phyloP scores from a whole-genome alignment of 2,797 vertebrate species.

The Gadopsis bispinosus region DNA sequence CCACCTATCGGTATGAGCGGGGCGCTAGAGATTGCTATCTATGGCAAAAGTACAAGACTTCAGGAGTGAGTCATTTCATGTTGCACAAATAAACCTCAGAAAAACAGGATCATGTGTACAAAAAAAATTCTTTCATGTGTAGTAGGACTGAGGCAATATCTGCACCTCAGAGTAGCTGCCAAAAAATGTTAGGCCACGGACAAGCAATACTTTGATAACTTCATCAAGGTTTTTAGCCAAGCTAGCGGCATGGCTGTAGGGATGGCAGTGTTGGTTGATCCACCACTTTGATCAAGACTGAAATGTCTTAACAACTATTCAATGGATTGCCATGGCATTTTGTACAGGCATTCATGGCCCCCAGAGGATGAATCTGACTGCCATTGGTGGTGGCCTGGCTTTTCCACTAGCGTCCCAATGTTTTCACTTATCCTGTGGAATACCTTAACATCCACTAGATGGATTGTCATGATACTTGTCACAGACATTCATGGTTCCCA shows the following conservation, averaged over 20 bases:
- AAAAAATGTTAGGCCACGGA: not conserved
- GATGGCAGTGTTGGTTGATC: not conserved
- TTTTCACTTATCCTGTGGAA: too few relatives aligned
- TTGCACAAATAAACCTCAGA: constrained; percentile 6
- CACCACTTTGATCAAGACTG: not conserved
- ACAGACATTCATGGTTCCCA: not conserved
- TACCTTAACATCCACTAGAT: too few relatives aligned
- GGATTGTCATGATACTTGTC: not conserved
- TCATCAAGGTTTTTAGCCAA: not conserved
- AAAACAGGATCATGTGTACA: constrained; percentile 1
- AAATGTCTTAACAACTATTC: not conserved
- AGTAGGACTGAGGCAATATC: constrained; percentile 9
- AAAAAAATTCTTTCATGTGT: not conserved
- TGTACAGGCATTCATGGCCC: not conserved
- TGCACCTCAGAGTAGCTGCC: not conserved
- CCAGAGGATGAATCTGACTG: too few relatives aligned
- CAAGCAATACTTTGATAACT: not conserved
- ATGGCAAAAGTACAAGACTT: constrained; percentile 90
- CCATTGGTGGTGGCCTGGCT: too few relatives aligned
- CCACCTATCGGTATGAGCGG: constrained; percentile 90
- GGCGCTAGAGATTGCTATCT: constrained; percentile 89
- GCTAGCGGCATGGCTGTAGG: not conserved
- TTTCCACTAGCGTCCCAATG: too few relatives aligned
- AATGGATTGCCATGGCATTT: not conserved
- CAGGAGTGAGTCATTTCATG: constrained; percentile 80